Evolutionary conservation across 2,113 vertebrate species (phyloP).

Genomic region (Mixornis gularis): DNA sequence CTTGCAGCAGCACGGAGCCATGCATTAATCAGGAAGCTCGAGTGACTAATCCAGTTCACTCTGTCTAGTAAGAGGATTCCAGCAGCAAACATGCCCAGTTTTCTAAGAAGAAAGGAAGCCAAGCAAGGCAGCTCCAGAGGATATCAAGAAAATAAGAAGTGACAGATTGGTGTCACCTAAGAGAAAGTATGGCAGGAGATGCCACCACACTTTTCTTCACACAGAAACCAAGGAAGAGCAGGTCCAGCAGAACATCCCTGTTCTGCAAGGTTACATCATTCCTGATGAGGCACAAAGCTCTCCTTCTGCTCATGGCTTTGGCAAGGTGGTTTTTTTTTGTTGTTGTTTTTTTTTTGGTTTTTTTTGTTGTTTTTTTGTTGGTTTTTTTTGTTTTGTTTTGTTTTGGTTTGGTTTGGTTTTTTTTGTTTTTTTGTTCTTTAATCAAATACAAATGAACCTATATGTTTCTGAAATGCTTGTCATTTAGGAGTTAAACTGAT

Average conservation of each 20-base stretch:
- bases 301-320: background rate
- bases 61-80: slow-evolving; percentile 46
- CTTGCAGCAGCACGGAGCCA: background rate
- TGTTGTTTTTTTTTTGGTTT: no score
- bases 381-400: no score
- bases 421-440: background rate
- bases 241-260: background rate
- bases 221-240: background rate
- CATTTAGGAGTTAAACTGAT: background rate
- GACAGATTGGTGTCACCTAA: slow-evolving; percentile 61
- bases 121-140: slow-evolving; percentile 27
- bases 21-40: slow-evolving; percentile 50
- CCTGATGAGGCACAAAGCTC: background rate
- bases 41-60: slow-evolving; percentile 46
- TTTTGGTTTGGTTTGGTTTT: no score
- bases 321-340: no score
- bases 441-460: background rate
- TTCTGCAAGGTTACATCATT: background rate
- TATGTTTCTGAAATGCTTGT: background rate
- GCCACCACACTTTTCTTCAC: background rate
- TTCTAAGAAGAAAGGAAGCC: slow-evolving; percentile 40
- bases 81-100: slow-evolving; percentile 39
- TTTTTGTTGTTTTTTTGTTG: no score
- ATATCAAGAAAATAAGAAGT: slow-evolving; percentile 18
- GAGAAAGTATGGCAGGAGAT: background rate